phyloP scores from a whole-genome alignment of 2,888 invertebrate genomes.

The Eudemis profundana region DNA sequence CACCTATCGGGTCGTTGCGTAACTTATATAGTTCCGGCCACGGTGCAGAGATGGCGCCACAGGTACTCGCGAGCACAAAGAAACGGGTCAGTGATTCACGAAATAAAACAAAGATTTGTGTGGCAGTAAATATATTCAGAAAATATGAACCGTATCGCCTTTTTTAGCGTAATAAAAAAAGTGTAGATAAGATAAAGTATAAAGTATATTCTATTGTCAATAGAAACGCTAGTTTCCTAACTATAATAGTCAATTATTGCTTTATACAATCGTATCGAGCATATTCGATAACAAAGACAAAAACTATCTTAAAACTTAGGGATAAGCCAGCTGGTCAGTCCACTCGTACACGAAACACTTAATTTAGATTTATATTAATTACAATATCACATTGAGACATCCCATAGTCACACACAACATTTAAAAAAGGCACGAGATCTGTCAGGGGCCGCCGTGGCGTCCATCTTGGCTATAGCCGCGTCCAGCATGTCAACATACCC shows the following conservation, averaged over 20 bases:
- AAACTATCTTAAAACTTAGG: constrained; percentile 70
- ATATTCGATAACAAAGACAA: constrained; percentile 76
- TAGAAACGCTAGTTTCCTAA: constrained; percentile 74
- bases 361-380: constrained; percentile 85
- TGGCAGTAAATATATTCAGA: constrained; percentile 85
- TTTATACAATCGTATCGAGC: constrained; percentile 82
- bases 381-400: constrained; percentile 85
- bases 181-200: constrained; percentile 68
- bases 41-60: constrained; percentile 31
- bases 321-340: constrained; percentile 74
- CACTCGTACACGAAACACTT: constrained; percentile 81
- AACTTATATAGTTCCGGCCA: not conserved
- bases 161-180: constrained; percentile 78
- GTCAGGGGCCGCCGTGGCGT: constrained; percentile 23
- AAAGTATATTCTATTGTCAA: constrained; percentile 75
- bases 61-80: constrained; percentile 28
- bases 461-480: constrained; percentile 16
- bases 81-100: constrained; percentile 41
- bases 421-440: constrained; percentile 84
- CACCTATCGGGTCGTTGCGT: constrained; percentile 1
- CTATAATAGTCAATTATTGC: constrained; percentile 80
- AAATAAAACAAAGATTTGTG: constrained; percentile 67
- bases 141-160: constrained; percentile 81
- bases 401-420: constrained; percentile 79
- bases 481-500: constrained; percentile 20